Evolutionary conservation across 2,797 vertebrate species (phyloP).

Genomic region (Pseudomugil gertrudae): DNA sequence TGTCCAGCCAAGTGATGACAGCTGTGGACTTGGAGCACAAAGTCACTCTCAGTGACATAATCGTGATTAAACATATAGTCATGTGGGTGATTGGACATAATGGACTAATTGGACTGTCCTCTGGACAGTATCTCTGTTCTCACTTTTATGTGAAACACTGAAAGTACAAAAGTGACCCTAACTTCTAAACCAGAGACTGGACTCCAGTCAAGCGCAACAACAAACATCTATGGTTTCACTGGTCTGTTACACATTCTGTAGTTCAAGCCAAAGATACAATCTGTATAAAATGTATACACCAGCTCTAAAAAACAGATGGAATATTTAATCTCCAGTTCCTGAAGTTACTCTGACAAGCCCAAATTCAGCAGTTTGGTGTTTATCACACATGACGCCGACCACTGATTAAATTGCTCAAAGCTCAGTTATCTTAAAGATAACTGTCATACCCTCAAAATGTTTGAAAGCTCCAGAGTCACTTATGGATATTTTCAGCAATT

Average conservation of each 20-base stretch:
- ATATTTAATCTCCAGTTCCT: conserved; percentile 11
- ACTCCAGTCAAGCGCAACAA: conserved; percentile 36
- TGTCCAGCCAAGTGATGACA: conserved; percentile 55
- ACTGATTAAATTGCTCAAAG: not conserved
- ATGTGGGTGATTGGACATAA: conserved; percentile 49
- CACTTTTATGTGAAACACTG: conserved; percentile 29
- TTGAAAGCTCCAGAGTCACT: not conserved
- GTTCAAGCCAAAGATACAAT: conserved; percentile 47
- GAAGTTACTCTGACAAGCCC: not conserved
- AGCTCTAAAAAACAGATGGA: conserved; percentile 37
- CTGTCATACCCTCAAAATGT: not conserved
- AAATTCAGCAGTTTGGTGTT: conserved; percentile 2
- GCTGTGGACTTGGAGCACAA: conserved; percentile 16
- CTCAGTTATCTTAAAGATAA: not conserved
- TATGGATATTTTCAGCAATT: not conserved
- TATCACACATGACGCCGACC: not conserved
- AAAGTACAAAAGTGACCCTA: conserved; percentile 38
- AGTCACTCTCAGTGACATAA: conserved; percentile 34
- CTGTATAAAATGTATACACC: conserved; percentile 23
- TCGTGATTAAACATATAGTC: conserved; percentile 58
- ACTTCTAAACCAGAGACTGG: conserved; percentile 27
- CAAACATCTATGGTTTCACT: conserved; percentile 50
- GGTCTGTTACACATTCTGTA: conserved; percentile 21
- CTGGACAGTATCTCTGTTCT: conserved; percentile 42
- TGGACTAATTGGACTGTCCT: conserved; percentile 44